Evolutionary conservation across 1,140 invertebrate genomes (phyloP).

Genomic region (Scaptomyza pallida): DNA sequence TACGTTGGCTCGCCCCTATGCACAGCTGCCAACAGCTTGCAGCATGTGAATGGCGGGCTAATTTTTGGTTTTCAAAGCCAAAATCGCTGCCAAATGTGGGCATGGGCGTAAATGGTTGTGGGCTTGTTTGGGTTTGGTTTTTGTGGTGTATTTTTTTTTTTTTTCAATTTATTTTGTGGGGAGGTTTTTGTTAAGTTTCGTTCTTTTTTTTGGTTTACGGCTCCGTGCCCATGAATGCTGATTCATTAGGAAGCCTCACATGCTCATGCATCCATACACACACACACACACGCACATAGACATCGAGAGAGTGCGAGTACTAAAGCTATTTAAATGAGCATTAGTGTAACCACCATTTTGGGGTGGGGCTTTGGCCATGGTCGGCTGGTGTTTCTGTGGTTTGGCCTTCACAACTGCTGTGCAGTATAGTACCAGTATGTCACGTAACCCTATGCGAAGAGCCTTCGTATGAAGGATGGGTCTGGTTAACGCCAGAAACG

Average conservation of each 20-base stretch:
- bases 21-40: not conserved
- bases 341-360: conserved; percentile 53
- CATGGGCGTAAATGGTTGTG: conserved; percentile 24
- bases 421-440: conserved; percentile 1
- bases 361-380: conserved; percentile 6
- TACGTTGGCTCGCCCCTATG: not conserved
- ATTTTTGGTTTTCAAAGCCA: conserved; percentile 59
- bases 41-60: conserved; percentile 60
- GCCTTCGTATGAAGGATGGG: not conserved
- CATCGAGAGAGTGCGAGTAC: conserved; percentile 10
- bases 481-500: conserved; percentile 21
- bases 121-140: conserved; percentile 34
- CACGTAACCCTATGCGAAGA: not conserved
- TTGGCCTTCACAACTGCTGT: conserved; percentile 28
- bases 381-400: conserved; percentile 15
- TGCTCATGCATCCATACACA: conserved; percentile 22
- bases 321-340: conserved; percentile 63
- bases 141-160: conserved; percentile 25
- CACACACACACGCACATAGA: no score
- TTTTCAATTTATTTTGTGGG: not conserved
- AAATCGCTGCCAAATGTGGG: conserved; percentile 38
- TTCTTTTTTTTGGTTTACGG: conserved; percentile 14
- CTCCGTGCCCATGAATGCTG: conserved; percentile 59
- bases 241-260: conserved; percentile 65
- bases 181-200: not conserved